These are phyloP conservation scores for Crenichthys baileyi DNA, from an alignment of 2,797 vertebrate genomes.

Conservation along the genomic window DNA sequence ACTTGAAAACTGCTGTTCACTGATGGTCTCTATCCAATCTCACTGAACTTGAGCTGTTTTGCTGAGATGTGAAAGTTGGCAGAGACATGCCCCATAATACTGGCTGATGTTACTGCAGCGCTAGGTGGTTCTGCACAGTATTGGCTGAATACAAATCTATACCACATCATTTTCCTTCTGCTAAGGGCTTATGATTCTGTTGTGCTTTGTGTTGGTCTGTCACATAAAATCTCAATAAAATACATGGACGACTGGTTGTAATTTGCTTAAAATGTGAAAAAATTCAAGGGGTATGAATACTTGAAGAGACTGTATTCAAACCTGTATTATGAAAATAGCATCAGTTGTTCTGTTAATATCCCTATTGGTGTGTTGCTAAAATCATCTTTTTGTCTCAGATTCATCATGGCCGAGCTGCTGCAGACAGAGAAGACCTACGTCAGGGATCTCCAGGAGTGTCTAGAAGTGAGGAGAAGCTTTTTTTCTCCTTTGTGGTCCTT, in stretches of 20 bases:
- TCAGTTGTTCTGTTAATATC: background rate
- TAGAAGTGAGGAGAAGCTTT: constrained; percentile 85
- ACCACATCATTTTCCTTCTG: no score
- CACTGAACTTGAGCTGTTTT: no score
- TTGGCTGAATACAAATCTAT: no score
- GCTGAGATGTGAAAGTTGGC: no score
- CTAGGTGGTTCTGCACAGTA: no score
- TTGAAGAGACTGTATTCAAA: background rate
- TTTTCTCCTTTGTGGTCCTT: background rate
- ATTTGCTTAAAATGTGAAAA: background rate
- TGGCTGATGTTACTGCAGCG: no score
- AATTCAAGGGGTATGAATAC: background rate
- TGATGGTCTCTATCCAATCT: no score
- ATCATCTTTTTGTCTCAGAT: constrained; percentile 75
- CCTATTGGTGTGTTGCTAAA: background rate
- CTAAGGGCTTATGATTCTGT: no score
- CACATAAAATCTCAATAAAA: background rate
- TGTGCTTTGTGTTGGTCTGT: no score
- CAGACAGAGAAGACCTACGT: constrained; percentile 98
- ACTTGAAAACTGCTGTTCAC: no score
- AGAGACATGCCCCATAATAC: no score
- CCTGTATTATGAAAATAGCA: background rate
- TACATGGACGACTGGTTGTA: background rate
- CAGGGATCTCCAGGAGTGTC: constrained; percentile 94
- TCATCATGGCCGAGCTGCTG: constrained; percentile 97